A percentile compares a stretch with the other conserved stretches of the same genome.
These are phyloP conservation scores for Acleris holmiana DNA, from an alignment of 2,888 invertebrate species.

Conservation along the genomic window DNA sequence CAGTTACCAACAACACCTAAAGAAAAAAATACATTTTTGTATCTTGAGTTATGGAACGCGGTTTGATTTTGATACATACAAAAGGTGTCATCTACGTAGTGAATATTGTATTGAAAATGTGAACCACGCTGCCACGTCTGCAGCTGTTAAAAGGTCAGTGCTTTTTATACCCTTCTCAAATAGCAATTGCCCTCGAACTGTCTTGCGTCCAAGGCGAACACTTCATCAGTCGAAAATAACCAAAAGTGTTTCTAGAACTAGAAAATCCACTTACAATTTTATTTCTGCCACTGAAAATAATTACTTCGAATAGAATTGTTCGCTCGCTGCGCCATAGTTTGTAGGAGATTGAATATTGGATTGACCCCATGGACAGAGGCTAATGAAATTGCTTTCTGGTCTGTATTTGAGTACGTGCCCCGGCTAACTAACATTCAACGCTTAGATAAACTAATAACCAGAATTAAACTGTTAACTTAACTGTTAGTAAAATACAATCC, in stretches of 20 bases:
- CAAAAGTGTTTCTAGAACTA: not conserved
- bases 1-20: too few relatives aligned
- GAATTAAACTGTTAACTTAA: too few relatives aligned
- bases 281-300: conserved; percentile 4
- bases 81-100: too few relatives aligned
- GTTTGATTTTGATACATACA: too few relatives aligned
- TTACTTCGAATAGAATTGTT: conserved; percentile 5
- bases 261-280: not conserved
- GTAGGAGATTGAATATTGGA: conserved; percentile 20
- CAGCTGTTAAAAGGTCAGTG: conserved; percentile 2
- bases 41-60: too few relatives aligned
- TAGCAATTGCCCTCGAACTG: not conserved
- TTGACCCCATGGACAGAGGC: conserved; percentile 8
- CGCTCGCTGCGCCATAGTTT: conserved; percentile 3
- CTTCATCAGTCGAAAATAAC: not conserved
- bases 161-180: not conserved
- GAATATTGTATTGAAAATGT: not conserved
- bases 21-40: too few relatives aligned
- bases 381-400: conserved; percentile 16
- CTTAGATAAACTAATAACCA: too few relatives aligned
- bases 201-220: not conserved
- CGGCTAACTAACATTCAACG: too few relatives aligned
- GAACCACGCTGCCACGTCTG: conserved; percentile 1
- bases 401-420: too few relatives aligned
- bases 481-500: too few relatives aligned